Conservation (phyloP, 2,797 vertebrate species). For the Lithobates sylvaticus region DNA sequence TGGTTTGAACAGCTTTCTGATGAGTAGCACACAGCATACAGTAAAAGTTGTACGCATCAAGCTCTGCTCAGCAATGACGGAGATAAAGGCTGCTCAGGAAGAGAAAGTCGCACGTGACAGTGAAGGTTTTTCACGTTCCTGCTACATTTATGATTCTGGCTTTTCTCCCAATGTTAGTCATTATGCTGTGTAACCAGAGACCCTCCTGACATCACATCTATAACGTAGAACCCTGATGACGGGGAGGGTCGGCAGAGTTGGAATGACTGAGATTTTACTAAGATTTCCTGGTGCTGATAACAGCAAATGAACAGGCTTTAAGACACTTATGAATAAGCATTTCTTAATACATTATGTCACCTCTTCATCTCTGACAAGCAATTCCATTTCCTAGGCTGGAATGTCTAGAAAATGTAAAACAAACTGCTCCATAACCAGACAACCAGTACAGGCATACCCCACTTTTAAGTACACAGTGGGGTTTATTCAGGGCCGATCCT, state of each 20-base stretch:
- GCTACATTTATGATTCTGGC: neutral
- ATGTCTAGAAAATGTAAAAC: no score
- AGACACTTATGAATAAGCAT: neutral
- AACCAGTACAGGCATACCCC: no score
- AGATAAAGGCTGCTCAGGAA: neutral
- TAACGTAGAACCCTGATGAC: neutral
- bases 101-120: neutral
- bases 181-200: neutral
- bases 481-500: no score
- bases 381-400: no score
- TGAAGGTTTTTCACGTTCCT: neutral
- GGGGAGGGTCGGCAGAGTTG: neutral
- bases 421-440: no score
- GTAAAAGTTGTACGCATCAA: neutral
- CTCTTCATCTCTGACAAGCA: neutral
- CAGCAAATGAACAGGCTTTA: neutral
- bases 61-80: neutral
- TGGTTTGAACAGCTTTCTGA: neutral
- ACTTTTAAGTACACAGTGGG: no score
- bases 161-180: slow-evolving; percentile 1
- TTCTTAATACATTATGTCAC: neutral
- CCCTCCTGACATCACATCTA: slow-evolving; percentile 1
- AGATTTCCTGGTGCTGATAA: slow-evolving; percentile 3
- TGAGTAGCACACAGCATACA: neutral
- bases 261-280: neutral